Evolutionary conservation across 2,888 invertebrate genomes (phyloP).

Genomic region (Noctua janthina): DNA sequence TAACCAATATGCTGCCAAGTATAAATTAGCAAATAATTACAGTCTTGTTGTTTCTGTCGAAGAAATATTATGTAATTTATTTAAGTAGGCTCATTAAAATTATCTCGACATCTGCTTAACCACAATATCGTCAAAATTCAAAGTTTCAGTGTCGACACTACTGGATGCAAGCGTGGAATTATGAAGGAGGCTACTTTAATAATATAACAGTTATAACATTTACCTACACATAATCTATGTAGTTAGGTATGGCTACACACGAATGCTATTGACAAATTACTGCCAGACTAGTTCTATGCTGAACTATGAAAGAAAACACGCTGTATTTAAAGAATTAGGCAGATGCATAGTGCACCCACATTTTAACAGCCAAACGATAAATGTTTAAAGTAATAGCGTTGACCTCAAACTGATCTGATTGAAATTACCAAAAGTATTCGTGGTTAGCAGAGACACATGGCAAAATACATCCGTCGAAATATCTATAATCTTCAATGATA

Average conservation of each 20-base stretch:
- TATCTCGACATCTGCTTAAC: constrained; percentile 63
- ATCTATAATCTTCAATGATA: constrained; percentile 72
- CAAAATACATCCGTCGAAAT: constrained; percentile 61
- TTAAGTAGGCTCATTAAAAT: constrained; percentile 58
- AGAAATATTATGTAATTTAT: constrained; percentile 62
- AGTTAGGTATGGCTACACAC: constrained; percentile 66
- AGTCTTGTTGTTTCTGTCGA: constrained; percentile 75
- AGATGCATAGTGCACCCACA: not conserved
- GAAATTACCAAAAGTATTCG: constrained; percentile 59
- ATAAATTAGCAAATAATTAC: constrained; percentile 72
- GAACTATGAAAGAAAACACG: not conserved
- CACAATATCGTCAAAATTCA: constrained; percentile 59
- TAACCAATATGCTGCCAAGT: constrained; percentile 67
- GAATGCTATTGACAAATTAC: constrained; percentile 67
- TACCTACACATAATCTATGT: constrained; percentile 69
- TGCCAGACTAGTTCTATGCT: constrained; percentile 20
- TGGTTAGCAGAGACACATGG: constrained; percentile 59
- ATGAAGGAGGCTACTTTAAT: constrained; percentile 75
- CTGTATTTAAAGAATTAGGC: not conserved
- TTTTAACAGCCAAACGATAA: not conserved
- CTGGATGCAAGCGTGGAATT: constrained; percentile 83
- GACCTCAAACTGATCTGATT: constrained; percentile 9
- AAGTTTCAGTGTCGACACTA: constrained; percentile 69
- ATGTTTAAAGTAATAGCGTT: not conserved
- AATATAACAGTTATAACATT: constrained; percentile 78